These are phyloP conservation scores for Tenualosa thibaudeaui DNA, from an alignment of 2,797 vertebrate species.

Conservation along the genomic window DNA sequence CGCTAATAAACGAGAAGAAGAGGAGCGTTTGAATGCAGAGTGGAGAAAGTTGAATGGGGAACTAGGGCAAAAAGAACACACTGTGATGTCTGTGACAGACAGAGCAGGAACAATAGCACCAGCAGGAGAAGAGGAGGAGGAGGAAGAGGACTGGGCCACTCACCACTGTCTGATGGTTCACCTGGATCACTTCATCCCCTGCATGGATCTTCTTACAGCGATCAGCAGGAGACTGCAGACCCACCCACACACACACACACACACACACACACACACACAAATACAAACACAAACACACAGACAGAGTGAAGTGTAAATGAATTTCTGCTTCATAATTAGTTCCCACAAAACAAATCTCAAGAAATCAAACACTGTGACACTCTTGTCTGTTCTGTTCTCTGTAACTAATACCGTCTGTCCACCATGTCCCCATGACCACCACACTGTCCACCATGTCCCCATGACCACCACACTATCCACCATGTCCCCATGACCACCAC, in stretches of 20 bases:
- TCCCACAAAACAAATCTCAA: not conserved
- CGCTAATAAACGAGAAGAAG: not conserved
- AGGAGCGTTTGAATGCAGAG: not conserved
- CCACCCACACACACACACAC: slow-evolving; percentile 60
- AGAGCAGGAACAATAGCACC: not conserved
- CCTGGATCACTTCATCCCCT: slow-evolving; percentile 98
- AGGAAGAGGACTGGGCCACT: slow-evolving; percentile 28
- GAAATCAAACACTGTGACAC: not conserved
- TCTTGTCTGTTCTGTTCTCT: not conserved
- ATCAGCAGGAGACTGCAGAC: slow-evolving; percentile 92
- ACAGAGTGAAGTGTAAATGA: not conserved
- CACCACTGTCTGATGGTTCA: slow-evolving; percentile 99
- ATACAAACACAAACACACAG: slow-evolving; percentile 28
- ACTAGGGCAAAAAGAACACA: not conserved
- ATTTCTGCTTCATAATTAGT: not conserved
- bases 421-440: not conserved
- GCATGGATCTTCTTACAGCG: slow-evolving; percentile 99
- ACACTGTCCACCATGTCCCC: not conserved
- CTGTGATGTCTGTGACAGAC: not conserved
- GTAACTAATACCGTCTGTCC: not conserved
- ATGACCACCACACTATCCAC: too few relatives aligned
- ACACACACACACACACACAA: too few relatives aligned
- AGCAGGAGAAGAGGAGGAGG: not conserved
- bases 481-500: not conserved
- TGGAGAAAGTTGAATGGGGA: not conserved